Base-by-base conservation (phyloP, 1,140 invertebrate genomes). In the Watersipora subatra region DNA sequence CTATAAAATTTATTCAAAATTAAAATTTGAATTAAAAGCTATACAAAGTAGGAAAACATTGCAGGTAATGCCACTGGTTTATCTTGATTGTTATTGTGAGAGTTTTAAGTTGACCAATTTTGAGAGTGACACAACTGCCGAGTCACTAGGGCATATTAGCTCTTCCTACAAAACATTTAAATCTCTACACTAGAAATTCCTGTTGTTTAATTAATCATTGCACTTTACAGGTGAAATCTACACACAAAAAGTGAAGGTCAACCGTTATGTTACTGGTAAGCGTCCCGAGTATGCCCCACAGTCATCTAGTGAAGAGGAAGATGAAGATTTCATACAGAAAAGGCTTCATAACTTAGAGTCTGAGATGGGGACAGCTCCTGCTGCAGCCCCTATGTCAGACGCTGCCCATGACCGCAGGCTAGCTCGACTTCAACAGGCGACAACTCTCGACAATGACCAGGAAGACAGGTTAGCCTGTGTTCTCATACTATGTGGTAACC, bases 301-400 rank as follows among this genome's bases (percentile, higher is more conserved):
- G n/a, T 72, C 70, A 28, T 82, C 85, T 27, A 86, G 87, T 69
- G 84, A 85, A 67, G 84, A 85, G 67, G 82, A 81, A 65, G 80
- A 77, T 68, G 73, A 75, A 46, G 68, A 67, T 67, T 64, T 63
- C 63, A 28, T 26, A 57, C 62, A 15, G 34, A 59, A 68, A 63
- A 57, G 63, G 30, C 55, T 25, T 64, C 61, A 28, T 24, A 59
- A 55, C 34, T 64, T 57, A 62, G 68, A 69, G 25, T 22, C 34
- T n/a, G 65, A 61, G 2, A 69, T 65, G 25, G 69, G 71, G 26
- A 69, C 67, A 22, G 66, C 70, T 57, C 64, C 68, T 22, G 63
- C 62, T 28, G 57, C 66, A 57, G 67, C 69, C 34, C 56, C 62
- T 56, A 69, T 71, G 17, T 64, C 70, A 7, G 22, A 24, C 22